Conservation (phyloP, 2,888 invertebrate genomes). For the Arctia plantaginis region DNA sequence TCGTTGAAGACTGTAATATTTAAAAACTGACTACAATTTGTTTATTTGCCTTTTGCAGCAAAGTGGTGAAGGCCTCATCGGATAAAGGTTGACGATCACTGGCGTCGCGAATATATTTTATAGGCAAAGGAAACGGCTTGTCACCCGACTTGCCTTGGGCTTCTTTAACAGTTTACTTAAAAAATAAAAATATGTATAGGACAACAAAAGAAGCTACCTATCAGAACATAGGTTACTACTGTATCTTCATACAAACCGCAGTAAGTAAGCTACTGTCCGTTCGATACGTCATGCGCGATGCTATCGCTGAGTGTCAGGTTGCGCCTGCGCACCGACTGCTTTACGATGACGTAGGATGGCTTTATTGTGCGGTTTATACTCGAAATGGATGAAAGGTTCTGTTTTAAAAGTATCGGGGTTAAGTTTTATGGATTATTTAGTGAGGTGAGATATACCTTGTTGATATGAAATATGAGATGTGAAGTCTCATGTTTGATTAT, state of each 20-base stretch:
- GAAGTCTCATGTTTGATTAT: not conserved
- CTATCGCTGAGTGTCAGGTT: conserved; percentile 64
- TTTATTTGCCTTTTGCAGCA: not conserved
- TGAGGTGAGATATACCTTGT: conserved; percentile 2
- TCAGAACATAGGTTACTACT: conserved; percentile 13
- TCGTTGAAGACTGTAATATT: not conserved
- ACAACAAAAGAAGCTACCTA: not conserved
- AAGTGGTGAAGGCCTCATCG: not conserved
- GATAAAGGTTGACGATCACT: not conserved
- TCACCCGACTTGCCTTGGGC: not conserved
- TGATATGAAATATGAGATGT: conserved; percentile 8
- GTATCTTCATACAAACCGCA: conserved; percentile 10
- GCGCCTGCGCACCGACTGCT: conserved; percentile 52
- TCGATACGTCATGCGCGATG: conserved; percentile 52
- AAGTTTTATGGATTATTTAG: conserved; percentile 16
- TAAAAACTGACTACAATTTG: not conserved
- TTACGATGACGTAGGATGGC: conserved; percentile 48
- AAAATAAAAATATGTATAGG: not conserved
- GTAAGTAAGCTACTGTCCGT: conserved; percentile 44
- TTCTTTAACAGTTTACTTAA: not conserved
- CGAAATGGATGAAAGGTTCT: conserved; percentile 41
- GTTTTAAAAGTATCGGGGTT: conserved; percentile 31
- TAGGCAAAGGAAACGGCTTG: not conserved
- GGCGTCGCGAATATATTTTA: not conserved
- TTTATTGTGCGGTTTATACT: conserved; percentile 42